Evolutionary conservation across 2,113 vertebrate genomes (phyloP), one percentile per base, ranked within the genome.

Genomic region (Hylia prasina): DNA sequence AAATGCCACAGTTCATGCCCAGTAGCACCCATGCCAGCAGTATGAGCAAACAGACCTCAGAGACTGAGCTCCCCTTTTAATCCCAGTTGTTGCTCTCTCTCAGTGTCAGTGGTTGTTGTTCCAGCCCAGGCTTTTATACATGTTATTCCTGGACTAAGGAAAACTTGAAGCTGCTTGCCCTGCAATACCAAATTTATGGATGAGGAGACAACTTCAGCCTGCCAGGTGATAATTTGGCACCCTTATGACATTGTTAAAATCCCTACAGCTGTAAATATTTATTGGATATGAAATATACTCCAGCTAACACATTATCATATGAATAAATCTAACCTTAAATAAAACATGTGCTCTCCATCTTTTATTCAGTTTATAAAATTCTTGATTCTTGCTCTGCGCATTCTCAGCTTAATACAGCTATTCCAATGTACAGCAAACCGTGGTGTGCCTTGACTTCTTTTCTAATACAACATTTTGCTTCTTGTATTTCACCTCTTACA

Each of bases 171-270:
- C 85, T 84, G 71, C 82, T 78, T 90, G 47, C 42, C 37, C 53
- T 84, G 86, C 82, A 86, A 84, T 27, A 95, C 21, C 69, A 75
- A 48, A 89, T 93, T 95, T 87, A 93, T 94, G 90, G 96, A 96
- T 75, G 87, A 96, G 78, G 78, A 96, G 89, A 94, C 85, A 85
- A 79, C 94, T 93, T 81, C 96, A 89, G 88, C 42, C 72, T 96
- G 94, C 86, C 94, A 96, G 93, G 93, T 97, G 96, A 93, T 90
- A 95, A 95, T 96, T 93, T 95, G 94, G 86, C 89, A 92, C 64
- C 70, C 45, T 95, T 96, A 40, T 76, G 40, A 56, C 85, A 83
- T 33, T 48, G 48, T 77, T 96, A 84, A 95, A 96, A 93, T 93
- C 60, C 72, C 73, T 84, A 42, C n/a, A 84, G 86, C 61, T 92